A percentile compares a stretch with the other conserved stretches of the same genome.
Conservation (phyloP, 1,140 invertebrate species). For the Nebria ingens region DNA sequence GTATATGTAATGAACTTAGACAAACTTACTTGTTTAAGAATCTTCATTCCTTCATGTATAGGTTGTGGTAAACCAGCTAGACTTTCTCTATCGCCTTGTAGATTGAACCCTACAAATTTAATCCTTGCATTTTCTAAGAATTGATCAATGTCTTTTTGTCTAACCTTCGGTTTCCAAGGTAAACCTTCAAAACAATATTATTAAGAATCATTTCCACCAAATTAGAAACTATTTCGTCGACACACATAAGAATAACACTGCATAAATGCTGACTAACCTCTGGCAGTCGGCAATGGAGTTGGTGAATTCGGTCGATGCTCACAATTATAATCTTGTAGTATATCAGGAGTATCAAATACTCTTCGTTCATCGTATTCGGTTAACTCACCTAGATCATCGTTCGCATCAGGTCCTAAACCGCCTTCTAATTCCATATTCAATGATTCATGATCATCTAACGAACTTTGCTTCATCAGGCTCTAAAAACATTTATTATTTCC, state of each 20-base stretch:
- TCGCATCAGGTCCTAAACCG: slow-evolving; percentile 35
- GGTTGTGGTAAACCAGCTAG: slow-evolving; percentile 87
- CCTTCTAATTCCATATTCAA: slow-evolving; percentile 59
- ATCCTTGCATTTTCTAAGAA: slow-evolving; percentile 84
- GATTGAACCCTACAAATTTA: slow-evolving; percentile 91
- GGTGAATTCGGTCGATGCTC: slow-evolving; percentile 38
- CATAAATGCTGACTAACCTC: slow-evolving; percentile 24
- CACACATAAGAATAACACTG: background rate
- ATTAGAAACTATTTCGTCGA: slow-evolving; percentile 3
- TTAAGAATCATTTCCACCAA: too few relatives aligned
- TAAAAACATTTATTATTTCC: too few relatives aligned
- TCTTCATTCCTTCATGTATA: slow-evolving; percentile 88
- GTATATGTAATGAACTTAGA: background rate
- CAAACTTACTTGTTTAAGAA: slow-evolving; percentile 59
- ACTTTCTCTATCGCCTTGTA: slow-evolving; percentile 75
- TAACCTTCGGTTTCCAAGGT: slow-evolving; percentile 95
- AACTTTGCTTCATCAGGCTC: slow-evolving; percentile 87
- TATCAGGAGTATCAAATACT: slow-evolving; percentile 32
- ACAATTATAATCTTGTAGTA: background rate
- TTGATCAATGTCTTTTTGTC: slow-evolving; percentile 82
- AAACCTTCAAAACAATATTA: slow-evolving; percentile 56
- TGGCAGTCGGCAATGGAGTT: slow-evolving; percentile 25
- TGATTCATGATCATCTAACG: slow-evolving; percentile 73
- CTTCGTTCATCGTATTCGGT: slow-evolving; percentile 38
- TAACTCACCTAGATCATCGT: slow-evolving; percentile 36